Base-by-base conservation (phyloP, 2,888 invertebrate genomes). In the Sarcophaga carnaria region DNA sequence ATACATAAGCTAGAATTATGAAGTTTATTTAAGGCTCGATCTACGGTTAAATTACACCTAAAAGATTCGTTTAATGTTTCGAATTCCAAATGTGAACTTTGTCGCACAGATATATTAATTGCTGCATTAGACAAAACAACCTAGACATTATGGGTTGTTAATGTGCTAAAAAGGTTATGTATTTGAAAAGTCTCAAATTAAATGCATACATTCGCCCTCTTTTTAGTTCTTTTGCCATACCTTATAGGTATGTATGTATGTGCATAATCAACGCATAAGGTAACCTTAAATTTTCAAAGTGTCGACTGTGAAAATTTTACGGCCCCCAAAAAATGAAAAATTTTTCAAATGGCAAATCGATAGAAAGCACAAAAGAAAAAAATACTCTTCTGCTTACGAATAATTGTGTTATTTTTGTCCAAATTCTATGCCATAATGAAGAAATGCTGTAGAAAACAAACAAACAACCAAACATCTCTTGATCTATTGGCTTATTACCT, bases 401-500 rank as follows among this genome's bases (percentile, higher is more conserved):
- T 37, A 8, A 37, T 37, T 37, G 17, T 14, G 17, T 14, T 54
- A 14, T 54, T 54, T 54, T 4, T 17, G 17, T 49, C 4, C 71
- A 77, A 22, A 17, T 54, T 37, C 47, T 62, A 59, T 78, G 54
- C 45, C 54, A 74, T 80, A 45, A 70, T 27, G 59, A 62, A 60
- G 22, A 79, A 66, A 71, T 11, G 6, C 27, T 17, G 11, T 45
- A 71, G 27, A 20, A 69, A 71, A 22, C 22, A 62, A 80, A 67
- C 62, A 27, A 37, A 37, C 8, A 37, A 2, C 10, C 10, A 37
- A 78, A 82, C 83, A 86, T 86, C 79, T 66, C 62, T 83, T 86
- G 86, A 86, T 86, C 86, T 86, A 83, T 86, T 86, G 86, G 83
- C 86, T 86, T 86, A 76, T 86, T 83, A 71, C 72, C 86, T 69